Base-by-base conservation (phyloP, 2,888 invertebrate species). In the Caenorhabditis angaria region DNA sequence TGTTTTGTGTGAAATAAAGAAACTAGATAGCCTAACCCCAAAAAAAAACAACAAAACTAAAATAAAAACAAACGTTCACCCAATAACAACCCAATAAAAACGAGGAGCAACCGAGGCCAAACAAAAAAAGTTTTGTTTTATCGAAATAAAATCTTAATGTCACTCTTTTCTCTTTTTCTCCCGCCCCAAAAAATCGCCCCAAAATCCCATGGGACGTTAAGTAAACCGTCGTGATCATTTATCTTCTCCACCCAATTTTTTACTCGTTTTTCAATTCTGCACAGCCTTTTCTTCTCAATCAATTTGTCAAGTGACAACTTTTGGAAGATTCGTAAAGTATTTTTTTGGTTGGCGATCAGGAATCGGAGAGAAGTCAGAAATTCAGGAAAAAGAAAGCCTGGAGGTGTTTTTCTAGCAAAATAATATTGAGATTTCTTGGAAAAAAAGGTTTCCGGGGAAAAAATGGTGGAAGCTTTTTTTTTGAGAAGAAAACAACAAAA, bases 81-180 rank as follows among this genome's bases (percentile, higher is more conserved):
- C 8, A 22, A 24, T 22, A 24, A 50, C 22, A 50, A 20, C 10
- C 3, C 50, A 50, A 50, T 24, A 50, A 50, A 50, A 50, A 22
- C 22, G 22, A 24, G 24, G 4, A 64, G 58, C 10, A 22, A 28
- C n/a, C n/a, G 5, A 35, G 14, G 22, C 24, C 20, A 25, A 47
- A 58, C 22, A 25, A 70, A 54, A 65, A 65, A 61, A 57, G 24
- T 59, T 24, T 4, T n/a, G 10, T 70, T 65, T 70, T 70, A 70
- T 70, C 70, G 70, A 70, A 70, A 70, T 70, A 70, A 70, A 70
- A 70, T 70, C 70, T 70, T 70, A 70, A 70, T 70, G 70, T 65
- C 70, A 70, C 70, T 70, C 28, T 50, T 20, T 50, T 50, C 22
- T 18, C 8, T 12, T 41, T 6, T 18, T 18, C 5, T 18, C 41